These are phyloP conservation scores for Malurus elegans DNA, from an alignment of 2,113 vertebrate genomes.

Conservation along the genomic window DNA sequence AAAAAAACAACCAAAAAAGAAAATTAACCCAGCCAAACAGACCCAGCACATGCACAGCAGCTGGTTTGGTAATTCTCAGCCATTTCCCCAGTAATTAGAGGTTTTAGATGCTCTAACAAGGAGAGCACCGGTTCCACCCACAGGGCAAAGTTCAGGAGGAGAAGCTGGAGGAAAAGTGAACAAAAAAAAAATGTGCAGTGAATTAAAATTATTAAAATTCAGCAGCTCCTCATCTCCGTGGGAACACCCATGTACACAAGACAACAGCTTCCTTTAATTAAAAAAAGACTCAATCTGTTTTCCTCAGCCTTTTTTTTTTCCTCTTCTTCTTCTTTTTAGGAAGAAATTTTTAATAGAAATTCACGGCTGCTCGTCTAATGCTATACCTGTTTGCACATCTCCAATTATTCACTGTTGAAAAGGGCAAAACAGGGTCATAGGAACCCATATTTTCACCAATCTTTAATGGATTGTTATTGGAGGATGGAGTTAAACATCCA, in stretches of 20 bases:
- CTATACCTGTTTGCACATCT: background rate
- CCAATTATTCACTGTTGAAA: background rate
- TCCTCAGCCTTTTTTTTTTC: background rate
- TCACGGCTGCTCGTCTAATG: background rate
- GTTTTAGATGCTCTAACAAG: slow-evolving; percentile 22
- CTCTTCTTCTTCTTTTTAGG: background rate
- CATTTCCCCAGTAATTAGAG: background rate
- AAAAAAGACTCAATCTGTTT: background rate
- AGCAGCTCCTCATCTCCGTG: background rate
- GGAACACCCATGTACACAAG: slow-evolving; percentile 16
- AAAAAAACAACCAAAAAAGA: background rate
- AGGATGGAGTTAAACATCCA: background rate
- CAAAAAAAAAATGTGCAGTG: background rate
- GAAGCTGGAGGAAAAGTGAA: background rate
- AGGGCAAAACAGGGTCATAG: background rate
- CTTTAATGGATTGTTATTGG: background rate
- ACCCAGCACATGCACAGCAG: background rate
- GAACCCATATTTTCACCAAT: background rate
- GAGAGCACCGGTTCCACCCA: background rate
- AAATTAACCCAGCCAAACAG: no score
- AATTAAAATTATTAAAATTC: slow-evolving; percentile 4
- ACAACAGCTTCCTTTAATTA: slow-evolving; percentile 10
- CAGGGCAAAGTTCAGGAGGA: slow-evolving; percentile 11
- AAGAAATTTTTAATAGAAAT: background rate
- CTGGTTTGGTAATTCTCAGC: background rate